Evolutionary conservation across 2,113 vertebrate genomes (phyloP).

Genomic region (Notothenia coriiceps): DNA sequence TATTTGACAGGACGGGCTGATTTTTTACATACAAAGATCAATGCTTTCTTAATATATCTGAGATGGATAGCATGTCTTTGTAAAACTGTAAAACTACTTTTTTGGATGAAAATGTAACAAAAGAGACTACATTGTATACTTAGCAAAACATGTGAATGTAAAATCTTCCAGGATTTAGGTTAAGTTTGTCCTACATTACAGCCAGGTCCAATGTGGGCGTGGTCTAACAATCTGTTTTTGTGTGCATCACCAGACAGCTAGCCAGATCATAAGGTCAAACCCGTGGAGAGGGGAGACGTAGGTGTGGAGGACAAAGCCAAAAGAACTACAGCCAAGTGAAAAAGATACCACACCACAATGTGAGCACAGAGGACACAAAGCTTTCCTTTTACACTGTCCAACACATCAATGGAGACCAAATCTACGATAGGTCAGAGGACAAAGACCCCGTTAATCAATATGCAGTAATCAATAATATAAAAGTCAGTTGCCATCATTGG

Average conservation of each 20-base stretch:
- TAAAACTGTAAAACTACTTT: not conserved
- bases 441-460: slow-evolving; percentile 26
- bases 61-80: not conserved
- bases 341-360: slow-evolving; percentile 69
- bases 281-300: slow-evolving; percentile 64
- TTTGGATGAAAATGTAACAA: not conserved
- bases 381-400: slow-evolving; percentile 51
- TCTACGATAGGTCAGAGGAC: slow-evolving; percentile 21
- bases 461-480: not conserved
- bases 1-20: not conserved
- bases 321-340: slow-evolving; percentile 62
- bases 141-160: not conserved
- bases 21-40: not conserved
- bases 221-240: slow-evolving; percentile 74
- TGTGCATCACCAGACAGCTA: slow-evolving; percentile 50
- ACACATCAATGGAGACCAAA: slow-evolving; percentile 34
- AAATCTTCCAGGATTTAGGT: slow-evolving; percentile 14
- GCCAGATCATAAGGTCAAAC: slow-evolving; percentile 73
- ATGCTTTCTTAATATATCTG: not conserved
- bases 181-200: slow-evolving; percentile 2
- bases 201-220: slow-evolving; percentile 50
- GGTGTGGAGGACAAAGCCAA: slow-evolving; percentile 74
- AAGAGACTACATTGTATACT: no score
- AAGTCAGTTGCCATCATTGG: not conserved
- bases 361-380: slow-evolving; percentile 71